Evolutionary conservation across 2,113 vertebrate species (phyloP).

Genomic region (Crotalus viridis): DNA sequence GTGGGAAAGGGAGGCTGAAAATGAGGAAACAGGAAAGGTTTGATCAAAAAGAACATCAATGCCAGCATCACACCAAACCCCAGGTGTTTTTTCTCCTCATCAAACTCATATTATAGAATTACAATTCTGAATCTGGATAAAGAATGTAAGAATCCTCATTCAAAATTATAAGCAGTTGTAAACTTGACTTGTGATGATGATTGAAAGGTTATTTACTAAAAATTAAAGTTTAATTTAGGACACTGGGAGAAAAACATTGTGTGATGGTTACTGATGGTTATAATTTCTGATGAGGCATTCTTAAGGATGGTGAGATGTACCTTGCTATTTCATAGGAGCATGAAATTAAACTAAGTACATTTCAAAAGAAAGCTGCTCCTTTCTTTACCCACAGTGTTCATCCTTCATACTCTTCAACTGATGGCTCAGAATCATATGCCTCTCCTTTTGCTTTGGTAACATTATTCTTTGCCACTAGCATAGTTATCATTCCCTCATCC

Average conservation of each 20-base stretch:
- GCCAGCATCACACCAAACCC: background rate
- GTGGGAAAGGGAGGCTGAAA: background rate
- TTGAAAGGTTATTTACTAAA: background rate
- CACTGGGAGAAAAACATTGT: background rate
- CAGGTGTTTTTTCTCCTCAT: background rate
- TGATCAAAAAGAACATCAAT: background rate
- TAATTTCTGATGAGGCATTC: background rate
- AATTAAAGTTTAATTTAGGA: background rate
- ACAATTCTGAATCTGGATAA: background rate
- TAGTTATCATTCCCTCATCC: background rate
- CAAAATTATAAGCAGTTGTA: background rate
- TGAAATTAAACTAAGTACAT: background rate
- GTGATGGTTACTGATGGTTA: background rate
- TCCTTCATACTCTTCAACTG: background rate
- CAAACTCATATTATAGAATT: background rate
- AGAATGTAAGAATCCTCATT: background rate
- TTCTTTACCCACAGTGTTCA: background rate
- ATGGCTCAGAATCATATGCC: background rate
- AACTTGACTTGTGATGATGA: background rate
- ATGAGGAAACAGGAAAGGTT: background rate
- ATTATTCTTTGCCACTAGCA: background rate
- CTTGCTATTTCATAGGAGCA: background rate
- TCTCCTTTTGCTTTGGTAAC: background rate
- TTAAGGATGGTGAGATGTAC: background rate
- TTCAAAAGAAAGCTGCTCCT: background rate